Evolutionary conservation across 2,113 vertebrate genomes (phyloP), one percentile per base, ranked within the genome.

Genomic region (Alaudala cheleensis): DNA sequence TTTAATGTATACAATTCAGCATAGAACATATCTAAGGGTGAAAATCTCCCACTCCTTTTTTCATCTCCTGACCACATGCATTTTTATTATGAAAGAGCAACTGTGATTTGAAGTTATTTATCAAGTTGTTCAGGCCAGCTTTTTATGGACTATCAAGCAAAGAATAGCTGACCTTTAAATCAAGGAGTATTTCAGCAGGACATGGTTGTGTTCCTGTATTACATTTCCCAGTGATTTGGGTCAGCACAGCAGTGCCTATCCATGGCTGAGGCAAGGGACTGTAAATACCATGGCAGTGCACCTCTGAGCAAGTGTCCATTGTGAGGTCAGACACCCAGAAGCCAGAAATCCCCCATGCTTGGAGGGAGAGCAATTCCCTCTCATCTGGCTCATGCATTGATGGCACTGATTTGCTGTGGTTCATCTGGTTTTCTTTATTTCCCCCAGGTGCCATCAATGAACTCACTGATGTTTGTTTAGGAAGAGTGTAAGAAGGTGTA

Each of bases 271-370:
- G 42, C 26, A 53, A 88, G 70, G 25, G 12, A 11, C 22, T 1
- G 1, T n/a, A 53, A 44, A 13, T 15, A 14, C 18, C 47, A 8
- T 1, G 1, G 33, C 0, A 4, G 44, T 34, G 33, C 49, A 13
- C 2, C 1, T 0, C 14, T 47, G 26, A 26, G 44, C 26, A 58
- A 31, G 29, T 9, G 34, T 51, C 44, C 37, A 64, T 11, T 1
- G 8, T 0, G 3, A 61, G 47, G 24, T 85, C 85, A 72, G 15
- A 40, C 42, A 29, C 12, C 1, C 49, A 65, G 79, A 39, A 74
- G 11, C 6, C 70, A 84, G 20, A 25, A 90, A 81, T 39, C 17
- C 60, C 66, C 19, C 11, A 2, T 22, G 18, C 12, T 61, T 2
- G 1, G 7, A 10, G 17, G 26, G 10, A 85, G 14, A 69, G 8